Conservation (phyloP, 2,888 invertebrate species). For the Julus scanicus region DNA sequence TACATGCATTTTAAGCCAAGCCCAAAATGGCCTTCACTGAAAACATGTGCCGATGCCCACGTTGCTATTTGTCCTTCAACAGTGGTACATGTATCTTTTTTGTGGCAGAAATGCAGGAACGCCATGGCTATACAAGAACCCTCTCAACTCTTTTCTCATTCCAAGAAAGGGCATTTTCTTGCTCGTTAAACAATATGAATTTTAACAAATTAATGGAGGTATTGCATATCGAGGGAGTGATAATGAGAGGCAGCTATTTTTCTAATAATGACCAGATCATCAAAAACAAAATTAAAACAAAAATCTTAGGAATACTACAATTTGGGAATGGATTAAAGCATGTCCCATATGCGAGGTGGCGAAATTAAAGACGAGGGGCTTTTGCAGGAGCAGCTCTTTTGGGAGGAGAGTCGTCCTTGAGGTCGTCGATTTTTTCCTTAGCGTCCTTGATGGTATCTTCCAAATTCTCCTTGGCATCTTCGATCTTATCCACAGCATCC, state of each 20-base stretch:
- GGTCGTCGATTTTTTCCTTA: conserved; percentile 34
- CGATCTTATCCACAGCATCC: conserved; percentile 26
- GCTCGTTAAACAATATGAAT: neutral
- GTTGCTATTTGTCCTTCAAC: conserved; percentile 7
- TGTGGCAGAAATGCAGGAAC: neutral
- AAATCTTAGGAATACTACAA: conserved; percentile 39
- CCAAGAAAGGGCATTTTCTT: neutral
- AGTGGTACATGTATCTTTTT: neutral
- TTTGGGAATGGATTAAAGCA: neutral
- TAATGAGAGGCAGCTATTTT: neutral
- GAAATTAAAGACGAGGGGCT: neutral
- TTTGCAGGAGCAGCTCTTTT: conserved; percentile 5
- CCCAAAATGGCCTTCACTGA: neutral
- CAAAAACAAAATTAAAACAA: neutral
- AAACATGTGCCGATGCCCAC: conserved; percentile 16
- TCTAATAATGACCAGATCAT: conserved; percentile 35
- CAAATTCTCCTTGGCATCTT: neutral
- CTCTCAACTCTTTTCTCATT: neutral
- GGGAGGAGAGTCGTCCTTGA: conserved; percentile 38
- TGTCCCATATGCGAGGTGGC: neutral
- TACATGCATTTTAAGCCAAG: neutral
- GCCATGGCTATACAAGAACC: neutral
- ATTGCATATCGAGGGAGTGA: neutral
- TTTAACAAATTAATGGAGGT: neutral
- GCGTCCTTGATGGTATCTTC: conserved; percentile 44